Conservation (phyloP, 1,140 invertebrate species). For the Drosophila subpulchrella region DNA sequence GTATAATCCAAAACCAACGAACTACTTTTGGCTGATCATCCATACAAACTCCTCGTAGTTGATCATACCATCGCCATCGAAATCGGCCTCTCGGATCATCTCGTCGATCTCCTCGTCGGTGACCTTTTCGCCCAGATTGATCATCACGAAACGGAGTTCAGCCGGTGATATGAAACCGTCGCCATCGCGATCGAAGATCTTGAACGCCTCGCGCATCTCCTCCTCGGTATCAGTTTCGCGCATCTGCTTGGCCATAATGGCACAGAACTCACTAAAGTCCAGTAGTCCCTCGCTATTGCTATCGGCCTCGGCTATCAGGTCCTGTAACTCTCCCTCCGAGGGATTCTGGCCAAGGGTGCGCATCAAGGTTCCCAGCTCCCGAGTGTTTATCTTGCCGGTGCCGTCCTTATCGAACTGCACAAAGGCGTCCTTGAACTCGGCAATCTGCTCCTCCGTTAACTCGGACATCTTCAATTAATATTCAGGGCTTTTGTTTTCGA, state of each 20-base stretch:
- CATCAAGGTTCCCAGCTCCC: conserved; percentile 97
- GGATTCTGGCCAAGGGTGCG: conserved; percentile 60
- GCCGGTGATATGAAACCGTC: conserved; percentile 66
- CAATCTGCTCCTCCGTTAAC: conserved; percentile 55
- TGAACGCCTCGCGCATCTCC: conserved; percentile 67
- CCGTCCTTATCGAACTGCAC: conserved; percentile 97
- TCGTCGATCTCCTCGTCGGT: conserved; percentile 72
- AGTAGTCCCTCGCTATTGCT: conserved; percentile 36
- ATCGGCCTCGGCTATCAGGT: conserved; percentile 58
- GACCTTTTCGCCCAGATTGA: conserved; percentile 61
- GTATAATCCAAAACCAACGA: neutral
- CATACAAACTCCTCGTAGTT: conserved; percentile 89
- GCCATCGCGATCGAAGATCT: conserved; percentile 65
- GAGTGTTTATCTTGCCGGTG: conserved; percentile 95
- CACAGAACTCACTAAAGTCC: conserved; percentile 59
- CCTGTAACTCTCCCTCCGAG: conserved; percentile 57
- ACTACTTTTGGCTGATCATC: conserved; percentile 64
- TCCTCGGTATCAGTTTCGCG: conserved; percentile 55
- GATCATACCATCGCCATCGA: conserved; percentile 95
- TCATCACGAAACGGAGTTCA: conserved; percentile 56
- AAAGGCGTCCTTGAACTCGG: conserved; percentile 83
- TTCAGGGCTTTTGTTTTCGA: neutral
- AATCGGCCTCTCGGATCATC: conserved; percentile 92
- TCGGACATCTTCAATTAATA: conserved; percentile 13
- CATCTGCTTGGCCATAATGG: conserved; percentile 51